Base-by-base conservation (phyloP, 2,888 invertebrate species). In the Aspidiotus destructor region DNA sequence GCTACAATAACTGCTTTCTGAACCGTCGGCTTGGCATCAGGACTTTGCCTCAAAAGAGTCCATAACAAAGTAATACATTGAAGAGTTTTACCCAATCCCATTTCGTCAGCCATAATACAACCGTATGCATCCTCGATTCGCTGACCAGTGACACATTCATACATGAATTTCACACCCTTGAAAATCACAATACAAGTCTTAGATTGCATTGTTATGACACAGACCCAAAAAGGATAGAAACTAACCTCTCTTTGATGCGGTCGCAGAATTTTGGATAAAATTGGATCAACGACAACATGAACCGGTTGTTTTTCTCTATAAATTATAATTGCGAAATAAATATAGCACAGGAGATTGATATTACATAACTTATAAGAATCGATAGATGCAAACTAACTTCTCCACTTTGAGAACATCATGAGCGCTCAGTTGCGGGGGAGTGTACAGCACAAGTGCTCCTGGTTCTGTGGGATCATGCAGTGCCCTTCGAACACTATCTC, bases 61-160 rank as follows among this genome's bases (percentile, higher is more conserved):
- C 97, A 99, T 16, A 97, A 80, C 11, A 99, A 79, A 0, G 97
- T 89, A 69, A 99, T 96, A 77, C 98, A 99, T 77, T 99, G 99
- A 10, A 99, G 80, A 0, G 99, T 99, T 80, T 99, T 99, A 1
- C 98, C 98, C 48, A 98, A 81, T 74, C 92, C 97, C 98, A 99
- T 99, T 83, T 99, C 99, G 79, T 99, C 99, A 5, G 99, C 99
- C 98, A 99, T 99, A 60, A 99, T 99, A 75, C 98, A 99, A 0
- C 99, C 99, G 77, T 84, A 88, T 41, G 88, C 88, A 71, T 85
- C 83, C 69, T 89, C 87, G 73, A 95, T 93, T 74, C 92, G 88
- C 53, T 83, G 81, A 1, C 98, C 99, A 9, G 92, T 94, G 5
- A 98, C 96, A 80, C 98, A 99, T 77, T 99, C 96, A 76, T 95